These are phyloP conservation scores for Lagopus leucura DNA, from an alignment of 2,113 vertebrate species.

Conservation along the genomic window DNA sequence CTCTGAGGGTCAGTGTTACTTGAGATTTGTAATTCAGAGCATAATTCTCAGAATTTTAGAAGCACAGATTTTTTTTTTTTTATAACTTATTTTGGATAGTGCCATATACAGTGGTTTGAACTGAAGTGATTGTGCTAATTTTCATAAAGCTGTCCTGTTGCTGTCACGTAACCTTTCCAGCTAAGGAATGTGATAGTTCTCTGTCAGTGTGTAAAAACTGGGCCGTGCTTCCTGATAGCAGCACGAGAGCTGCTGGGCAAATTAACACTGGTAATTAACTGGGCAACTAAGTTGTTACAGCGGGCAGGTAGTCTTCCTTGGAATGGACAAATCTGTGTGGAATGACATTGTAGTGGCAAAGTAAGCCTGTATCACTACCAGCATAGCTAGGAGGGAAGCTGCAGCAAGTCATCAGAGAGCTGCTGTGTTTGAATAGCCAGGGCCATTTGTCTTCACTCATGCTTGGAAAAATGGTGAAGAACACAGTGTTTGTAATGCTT, in stretches of 20 bases:
- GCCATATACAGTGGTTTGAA: neutral
- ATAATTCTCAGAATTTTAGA: neutral
- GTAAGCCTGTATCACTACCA: neutral
- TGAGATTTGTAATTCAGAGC: neutral
- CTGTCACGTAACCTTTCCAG: neutral
- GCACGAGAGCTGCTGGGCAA: neutral
- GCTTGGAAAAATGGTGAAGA: neutral
- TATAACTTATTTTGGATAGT: neutral
- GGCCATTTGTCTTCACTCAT: neutral
- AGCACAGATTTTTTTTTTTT: neutral
- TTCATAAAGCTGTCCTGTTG: neutral
- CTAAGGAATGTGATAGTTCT: neutral
- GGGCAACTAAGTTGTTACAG: accelerated
- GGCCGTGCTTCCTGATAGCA: neutral
- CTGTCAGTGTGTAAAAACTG: neutral
- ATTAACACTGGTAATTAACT: neutral
- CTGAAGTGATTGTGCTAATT: neutral
- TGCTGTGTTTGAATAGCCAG: neutral
- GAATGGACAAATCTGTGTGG: neutral
- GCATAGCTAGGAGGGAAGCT: neutral
- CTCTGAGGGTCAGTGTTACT: neutral
- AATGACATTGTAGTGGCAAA: neutral
- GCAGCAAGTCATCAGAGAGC: neutral
- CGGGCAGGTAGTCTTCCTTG: accelerated
- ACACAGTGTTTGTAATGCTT: neutral